Conservation (phyloP, 2,888 invertebrate genomes). For the Cryptophagus acutangulus region DNA sequence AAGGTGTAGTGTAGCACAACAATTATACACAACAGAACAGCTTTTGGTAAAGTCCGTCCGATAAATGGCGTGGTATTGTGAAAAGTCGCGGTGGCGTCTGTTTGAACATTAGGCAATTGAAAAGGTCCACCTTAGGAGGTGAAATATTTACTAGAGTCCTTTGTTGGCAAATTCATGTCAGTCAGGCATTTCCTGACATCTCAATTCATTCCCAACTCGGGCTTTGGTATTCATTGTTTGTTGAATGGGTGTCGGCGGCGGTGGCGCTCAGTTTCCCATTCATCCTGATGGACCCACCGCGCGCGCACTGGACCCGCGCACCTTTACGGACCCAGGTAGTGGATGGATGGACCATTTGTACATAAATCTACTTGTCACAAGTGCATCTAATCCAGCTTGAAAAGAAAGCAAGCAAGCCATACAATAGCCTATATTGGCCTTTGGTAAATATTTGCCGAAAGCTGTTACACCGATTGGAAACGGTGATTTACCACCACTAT, state of each 20-base stretch:
- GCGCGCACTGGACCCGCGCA: slow-evolving; percentile 42
- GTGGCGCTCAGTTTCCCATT: slow-evolving; percentile 53
- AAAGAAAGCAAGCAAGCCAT: slow-evolving; percentile 39
- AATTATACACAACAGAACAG: no score
- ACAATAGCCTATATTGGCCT: slow-evolving; percentile 39
- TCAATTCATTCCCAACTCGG: slow-evolving; percentile 35
- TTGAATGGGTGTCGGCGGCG: slow-evolving; percentile 44
- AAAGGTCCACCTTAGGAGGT: slow-evolving; percentile 31
- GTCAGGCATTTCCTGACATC: slow-evolving; percentile 43
- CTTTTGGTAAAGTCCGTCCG: no score
- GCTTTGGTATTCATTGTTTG: neutral
- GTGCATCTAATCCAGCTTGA: slow-evolving; percentile 40
- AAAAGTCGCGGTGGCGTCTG: slow-evolving; percentile 36
- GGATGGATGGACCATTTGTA: slow-evolving; percentile 31
- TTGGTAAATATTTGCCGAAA: slow-evolving; percentile 47
- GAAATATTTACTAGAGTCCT: slow-evolving; percentile 42
- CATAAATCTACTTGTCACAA: slow-evolving; percentile 48
- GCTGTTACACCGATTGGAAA: slow-evolving; percentile 39
- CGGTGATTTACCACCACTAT: slow-evolving; percentile 41
- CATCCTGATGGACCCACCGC: slow-evolving; percentile 52
- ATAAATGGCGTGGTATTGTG: neutral
- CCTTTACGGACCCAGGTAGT: slow-evolving; percentile 28
- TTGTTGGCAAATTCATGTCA: slow-evolving; percentile 40
- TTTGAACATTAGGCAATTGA: slow-evolving; percentile 23
- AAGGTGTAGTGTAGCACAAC: no score